Percentiles rank a stretch among this genome's conserved stretches.
Evolutionary conservation across 2,113 vertebrate genomes (phyloP).

Genomic region (Protomyctophum bolini): DNA sequence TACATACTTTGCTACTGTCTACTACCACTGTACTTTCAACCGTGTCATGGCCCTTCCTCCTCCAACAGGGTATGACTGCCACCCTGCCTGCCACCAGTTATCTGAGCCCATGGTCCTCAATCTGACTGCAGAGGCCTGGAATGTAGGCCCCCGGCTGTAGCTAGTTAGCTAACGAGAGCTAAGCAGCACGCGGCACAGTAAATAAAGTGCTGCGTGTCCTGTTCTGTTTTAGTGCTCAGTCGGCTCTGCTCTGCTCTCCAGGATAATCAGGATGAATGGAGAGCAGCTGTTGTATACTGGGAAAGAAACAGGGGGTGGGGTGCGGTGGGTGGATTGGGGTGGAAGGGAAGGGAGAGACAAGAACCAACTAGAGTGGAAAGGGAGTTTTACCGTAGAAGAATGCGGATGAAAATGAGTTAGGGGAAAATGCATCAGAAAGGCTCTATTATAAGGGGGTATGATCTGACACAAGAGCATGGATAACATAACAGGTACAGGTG

Average conservation of each 20-base stretch:
- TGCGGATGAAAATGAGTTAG: conserved; percentile 55
- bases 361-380: not conserved
- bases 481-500: not conserved
- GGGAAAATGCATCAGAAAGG: conserved; percentile 48
- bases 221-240: conserved; percentile 37
- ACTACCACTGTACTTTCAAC: no score
- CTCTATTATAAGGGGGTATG: no score
- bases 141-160: conserved; percentile 68
- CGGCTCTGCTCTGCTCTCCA: conserved; percentile 61
- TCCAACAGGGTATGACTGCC: no score
- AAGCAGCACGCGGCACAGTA: conserved; percentile 53
- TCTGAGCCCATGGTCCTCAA: conserved; percentile 6
- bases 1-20: no score
- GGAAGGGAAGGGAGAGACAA: conserved; percentile 2
- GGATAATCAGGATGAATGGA: conserved; percentile 69
- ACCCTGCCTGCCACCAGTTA: no score
- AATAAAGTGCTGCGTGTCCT: conserved; percentile 56
- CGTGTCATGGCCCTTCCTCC: no score
- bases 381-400: conserved; percentile 59
- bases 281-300: conserved; percentile 62
- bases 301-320: not conserved
- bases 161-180: conserved; percentile 62
- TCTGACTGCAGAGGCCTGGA: conserved; percentile 58
- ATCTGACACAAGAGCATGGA: not conserved
- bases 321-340: not conserved